These are phyloP conservation scores for Himalopsyche tibetana DNA, from an alignment of 2,888 invertebrate species.

Conservation along the genomic window DNA sequence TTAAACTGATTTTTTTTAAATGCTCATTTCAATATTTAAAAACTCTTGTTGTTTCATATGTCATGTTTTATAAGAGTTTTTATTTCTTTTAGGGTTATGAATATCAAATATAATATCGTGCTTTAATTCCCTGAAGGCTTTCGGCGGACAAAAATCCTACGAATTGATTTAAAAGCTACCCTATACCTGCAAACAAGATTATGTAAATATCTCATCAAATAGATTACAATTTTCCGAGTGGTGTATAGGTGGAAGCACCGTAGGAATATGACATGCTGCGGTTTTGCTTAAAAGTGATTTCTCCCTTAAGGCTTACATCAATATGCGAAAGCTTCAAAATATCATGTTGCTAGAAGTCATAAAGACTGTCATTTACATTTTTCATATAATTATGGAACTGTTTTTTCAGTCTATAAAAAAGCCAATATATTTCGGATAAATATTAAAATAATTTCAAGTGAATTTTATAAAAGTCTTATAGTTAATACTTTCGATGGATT, in stretches of 20 bases:
- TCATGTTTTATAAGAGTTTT: background rate
- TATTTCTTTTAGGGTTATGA: background rate
- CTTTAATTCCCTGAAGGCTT: background rate
- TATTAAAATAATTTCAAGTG: no score
- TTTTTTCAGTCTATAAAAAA: no score
- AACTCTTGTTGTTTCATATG: background rate
- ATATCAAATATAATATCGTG: background rate
- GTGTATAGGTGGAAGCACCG: background rate
- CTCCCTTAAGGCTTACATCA: constrained; percentile 4
- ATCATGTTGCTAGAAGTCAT: background rate
- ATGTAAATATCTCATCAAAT: constrained; percentile 4
- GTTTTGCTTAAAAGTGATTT: background rate
- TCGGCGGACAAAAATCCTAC: background rate
- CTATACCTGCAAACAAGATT: background rate
- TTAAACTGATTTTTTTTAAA: no score
- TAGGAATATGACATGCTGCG: background rate
- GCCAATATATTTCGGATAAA: no score
- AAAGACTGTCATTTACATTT: background rate
- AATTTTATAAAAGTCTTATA: no score
- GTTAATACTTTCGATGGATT: no score
- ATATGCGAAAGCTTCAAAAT: background rate
- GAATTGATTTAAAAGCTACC: background rate
- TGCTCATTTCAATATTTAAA: no score
- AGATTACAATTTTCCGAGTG: constrained; percentile 18
- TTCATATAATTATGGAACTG: no score